Percentiles rank a stretch among this genome's conserved stretches.
Evolutionary conservation across 1,140 invertebrate genomes (phyloP).

Genomic region (Ceratina australensis): DNA sequence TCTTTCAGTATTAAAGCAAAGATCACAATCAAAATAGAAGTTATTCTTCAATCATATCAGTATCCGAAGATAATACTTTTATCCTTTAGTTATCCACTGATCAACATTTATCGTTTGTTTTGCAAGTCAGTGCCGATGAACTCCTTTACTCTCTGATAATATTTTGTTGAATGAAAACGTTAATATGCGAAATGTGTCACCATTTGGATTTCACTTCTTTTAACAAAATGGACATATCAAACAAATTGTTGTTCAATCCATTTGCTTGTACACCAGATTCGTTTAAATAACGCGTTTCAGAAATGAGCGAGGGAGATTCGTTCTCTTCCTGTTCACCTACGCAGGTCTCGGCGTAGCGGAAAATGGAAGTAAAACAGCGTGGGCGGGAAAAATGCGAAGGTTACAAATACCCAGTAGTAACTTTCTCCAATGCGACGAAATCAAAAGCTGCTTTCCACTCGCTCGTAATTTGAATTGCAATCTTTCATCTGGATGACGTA

Average conservation of each 20-base stretch:
- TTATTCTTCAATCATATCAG: too few species aligned
- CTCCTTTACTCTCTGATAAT: not conserved
- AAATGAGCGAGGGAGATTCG: not conserved
- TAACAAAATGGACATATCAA: too few species aligned
- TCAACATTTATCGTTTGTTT: not conserved
- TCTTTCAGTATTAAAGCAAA: too few species aligned
- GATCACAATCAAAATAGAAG: too few species aligned
- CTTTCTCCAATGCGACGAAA: constrained; percentile 34
- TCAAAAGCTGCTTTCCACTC: constrained; percentile 8
- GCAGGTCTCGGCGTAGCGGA: not conserved
- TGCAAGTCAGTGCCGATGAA: not conserved
- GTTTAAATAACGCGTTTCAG: too few species aligned
- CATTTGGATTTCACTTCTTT: too few species aligned
- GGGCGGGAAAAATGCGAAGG: constrained; percentile 31
- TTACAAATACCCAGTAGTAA: constrained; percentile 12
- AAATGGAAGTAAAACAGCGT: constrained; percentile 32
- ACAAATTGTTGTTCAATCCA: not conserved
- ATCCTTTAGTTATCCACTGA: not conserved
- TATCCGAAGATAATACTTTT: too few species aligned
- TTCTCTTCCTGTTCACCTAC: constrained; percentile 20
- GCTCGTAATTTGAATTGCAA: constrained; percentile 3
- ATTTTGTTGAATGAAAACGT: too few species aligned
- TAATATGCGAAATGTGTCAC: too few species aligned
- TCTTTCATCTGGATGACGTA: constrained; percentile 1
- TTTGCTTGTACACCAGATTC: not conserved